Evolutionary conservation across 2,888 invertebrate genomes (phyloP).

Genomic region (Drosophila putrida): DNA sequence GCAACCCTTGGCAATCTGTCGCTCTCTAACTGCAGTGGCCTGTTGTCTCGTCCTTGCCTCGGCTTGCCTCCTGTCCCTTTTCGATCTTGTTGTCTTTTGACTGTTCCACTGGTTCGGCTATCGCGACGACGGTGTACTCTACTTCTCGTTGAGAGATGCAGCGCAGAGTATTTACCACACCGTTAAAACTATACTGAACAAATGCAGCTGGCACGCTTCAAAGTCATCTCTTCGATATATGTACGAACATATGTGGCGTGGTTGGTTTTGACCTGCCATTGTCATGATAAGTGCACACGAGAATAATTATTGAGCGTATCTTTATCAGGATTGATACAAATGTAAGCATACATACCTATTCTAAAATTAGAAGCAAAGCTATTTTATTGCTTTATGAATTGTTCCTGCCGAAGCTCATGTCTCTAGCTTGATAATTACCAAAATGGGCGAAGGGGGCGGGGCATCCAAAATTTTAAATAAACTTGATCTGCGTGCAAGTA

Average conservation of each 20-base stretch:
- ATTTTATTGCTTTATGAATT: too few relatives aligned
- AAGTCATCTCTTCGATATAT: slow-evolving; percentile 66
- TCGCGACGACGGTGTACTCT: slow-evolving; percentile 16
- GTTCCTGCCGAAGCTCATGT: too few relatives aligned
- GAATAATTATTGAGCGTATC: slow-evolving; percentile 10
- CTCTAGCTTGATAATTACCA: too few relatives aligned
- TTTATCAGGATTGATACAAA: background rate
- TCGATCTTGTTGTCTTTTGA: slow-evolving; percentile 56
- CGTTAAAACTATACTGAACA: slow-evolving; percentile 10
- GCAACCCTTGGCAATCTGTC: slow-evolving; percentile 68
- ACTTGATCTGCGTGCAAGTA: too few relatives aligned
- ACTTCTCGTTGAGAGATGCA: background rate
- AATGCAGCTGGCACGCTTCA: slow-evolving; percentile 77
- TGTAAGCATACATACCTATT: too few relatives aligned
- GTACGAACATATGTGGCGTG: slow-evolving; percentile 22
- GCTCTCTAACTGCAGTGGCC: slow-evolving; percentile 62
- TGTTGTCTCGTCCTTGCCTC: slow-evolving; percentile 56
- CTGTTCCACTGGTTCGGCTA: slow-evolving; percentile 25
- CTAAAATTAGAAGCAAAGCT: too few relatives aligned
- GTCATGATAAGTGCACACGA: slow-evolving; percentile 58
- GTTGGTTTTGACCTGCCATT: slow-evolving; percentile 65
- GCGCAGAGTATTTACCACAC: slow-evolving; percentile 40
- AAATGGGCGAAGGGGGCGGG: too few relatives aligned
- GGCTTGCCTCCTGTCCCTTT: slow-evolving; percentile 28
- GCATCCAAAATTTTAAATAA: too few relatives aligned